Conservation (phyloP, 2,888 invertebrate genomes). For the Augochlorella aurata region DNA sequence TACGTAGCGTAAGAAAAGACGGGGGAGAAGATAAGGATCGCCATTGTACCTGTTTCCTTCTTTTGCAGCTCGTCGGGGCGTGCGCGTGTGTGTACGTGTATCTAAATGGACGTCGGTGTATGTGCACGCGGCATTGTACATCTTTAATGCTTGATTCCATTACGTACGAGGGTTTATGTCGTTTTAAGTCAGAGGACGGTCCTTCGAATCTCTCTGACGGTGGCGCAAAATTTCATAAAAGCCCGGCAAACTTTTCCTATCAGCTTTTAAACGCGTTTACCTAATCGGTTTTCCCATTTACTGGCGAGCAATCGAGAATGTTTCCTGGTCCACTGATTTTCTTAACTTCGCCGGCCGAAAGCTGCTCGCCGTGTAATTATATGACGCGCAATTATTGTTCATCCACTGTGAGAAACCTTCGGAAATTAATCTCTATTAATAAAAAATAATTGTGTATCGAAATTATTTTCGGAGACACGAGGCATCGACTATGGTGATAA, state of each 20-base stretch:
- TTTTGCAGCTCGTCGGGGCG: neutral
- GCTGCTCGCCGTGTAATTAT: neutral
- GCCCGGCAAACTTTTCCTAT: neutral
- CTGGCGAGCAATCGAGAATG: neutral
- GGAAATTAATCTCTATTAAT: neutral
- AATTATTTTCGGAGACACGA: neutral
- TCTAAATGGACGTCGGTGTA: neutral
- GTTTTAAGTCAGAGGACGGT: neutral
- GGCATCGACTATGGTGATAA: neutral
- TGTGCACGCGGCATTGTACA: slow-evolving; percentile 5
- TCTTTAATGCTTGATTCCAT: slow-evolving; percentile 19
- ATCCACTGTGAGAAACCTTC: neutral
- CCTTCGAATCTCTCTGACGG: neutral
- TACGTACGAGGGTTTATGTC: slow-evolving; percentile 1
- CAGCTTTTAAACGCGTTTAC: neutral
- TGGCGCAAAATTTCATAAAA: neutral
- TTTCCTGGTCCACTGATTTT: neutral
- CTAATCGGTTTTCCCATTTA: neutral
- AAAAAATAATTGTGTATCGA: neutral
- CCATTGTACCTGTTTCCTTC: neutral
- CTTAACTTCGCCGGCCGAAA: neutral
- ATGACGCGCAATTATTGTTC: neutral
- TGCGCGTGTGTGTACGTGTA: neutral
- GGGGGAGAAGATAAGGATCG: neutral
- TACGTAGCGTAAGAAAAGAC: neutral